phyloP scores from a whole-genome alignment of 2,797 vertebrate species.

The Tamandua tetradactyla region DNA sequence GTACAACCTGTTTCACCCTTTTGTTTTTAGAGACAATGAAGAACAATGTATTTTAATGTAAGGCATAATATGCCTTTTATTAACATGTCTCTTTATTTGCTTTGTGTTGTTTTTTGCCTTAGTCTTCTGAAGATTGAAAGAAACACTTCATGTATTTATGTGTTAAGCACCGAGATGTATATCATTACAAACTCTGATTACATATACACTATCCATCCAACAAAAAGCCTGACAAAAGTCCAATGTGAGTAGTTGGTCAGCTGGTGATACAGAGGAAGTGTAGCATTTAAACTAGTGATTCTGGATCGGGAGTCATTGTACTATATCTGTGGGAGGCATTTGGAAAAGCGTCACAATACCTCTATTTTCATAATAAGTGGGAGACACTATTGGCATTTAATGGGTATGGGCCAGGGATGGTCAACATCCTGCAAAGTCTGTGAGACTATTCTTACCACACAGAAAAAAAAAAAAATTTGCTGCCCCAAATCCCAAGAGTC shows the following conservation, averaged over 20 bases:
- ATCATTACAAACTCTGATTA: not conserved
- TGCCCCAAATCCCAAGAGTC: not conserved
- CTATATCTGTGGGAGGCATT: not conserved
- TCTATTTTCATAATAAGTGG: not conserved
- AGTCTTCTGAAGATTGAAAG: not conserved
- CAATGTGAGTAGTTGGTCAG: not conserved
- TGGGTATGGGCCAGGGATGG: not conserved
- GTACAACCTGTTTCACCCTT: too few relatives aligned
- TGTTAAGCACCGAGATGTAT: not conserved
- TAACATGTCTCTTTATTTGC: not conserved
- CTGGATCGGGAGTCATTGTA: not conserved
- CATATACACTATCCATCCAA: not conserved
- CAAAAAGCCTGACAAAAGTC: not conserved
- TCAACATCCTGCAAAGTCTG: not conserved
- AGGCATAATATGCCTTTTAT: not conserved
- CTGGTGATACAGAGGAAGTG: not conserved
- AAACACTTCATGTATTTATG: not conserved
- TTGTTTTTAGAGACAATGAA: not conserved
- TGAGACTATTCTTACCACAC: not conserved
- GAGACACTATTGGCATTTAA: not conserved
- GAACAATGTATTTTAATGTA: not conserved
- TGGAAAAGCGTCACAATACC: not conserved
- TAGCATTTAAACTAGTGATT: not conserved
- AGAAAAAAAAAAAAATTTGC: not conserved
- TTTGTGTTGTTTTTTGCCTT: not conserved